Evolutionary conservation across 2,888 invertebrate species (phyloP), one percentile per base, ranked within the genome.

Genomic region (Tetheella fluctuosa): DNA sequence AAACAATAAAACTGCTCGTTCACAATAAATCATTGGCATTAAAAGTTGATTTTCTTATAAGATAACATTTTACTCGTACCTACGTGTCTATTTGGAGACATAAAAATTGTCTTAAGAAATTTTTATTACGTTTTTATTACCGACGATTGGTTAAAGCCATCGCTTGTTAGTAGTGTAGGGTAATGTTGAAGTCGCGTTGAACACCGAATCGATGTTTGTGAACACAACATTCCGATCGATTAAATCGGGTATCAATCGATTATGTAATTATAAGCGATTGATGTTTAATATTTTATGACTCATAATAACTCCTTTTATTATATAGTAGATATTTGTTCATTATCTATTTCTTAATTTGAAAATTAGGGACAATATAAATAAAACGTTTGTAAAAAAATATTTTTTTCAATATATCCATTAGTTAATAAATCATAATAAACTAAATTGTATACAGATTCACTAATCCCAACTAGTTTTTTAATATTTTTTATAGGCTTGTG

Each of bases 41-140:
- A 75, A 75, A 70, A 64, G 62, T 54, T 60, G 76, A 80, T 79
- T 72, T 74, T 67, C 60, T 54, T 59, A 13, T n/a, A 13, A 70
- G 76, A 81, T 79, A 80, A 76, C 63, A 63, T 54, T 59, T 55
- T 28, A 54, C 60, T 48, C 17, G 59, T 65, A 58, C 63, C 62
- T 66, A 70, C 71, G 63, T 67, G 58, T 64, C 60, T 63, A 55
- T 61, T 64, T 59, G 60, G 60, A 55, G 62, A 65, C 65, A 65
- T 75, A 71, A 76, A 80, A 74, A 75, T 70, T 76, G 74, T 79
- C 69, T 79, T 69, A 70, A 72, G 69, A 73, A 63, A 61, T 65
- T 76, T 81, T 83, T 79, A 83, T 77, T 52, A 70, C 62, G 4
- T 68, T 83, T 83, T 83, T 82, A 83, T 76, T 42, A 57, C 58